A percentile compares a stretch with the other conserved stretches of the same genome.
These are phyloP conservation scores for Tyto alba DNA, from an alignment of 2,113 vertebrate species.

Conservation along the genomic window DNA sequence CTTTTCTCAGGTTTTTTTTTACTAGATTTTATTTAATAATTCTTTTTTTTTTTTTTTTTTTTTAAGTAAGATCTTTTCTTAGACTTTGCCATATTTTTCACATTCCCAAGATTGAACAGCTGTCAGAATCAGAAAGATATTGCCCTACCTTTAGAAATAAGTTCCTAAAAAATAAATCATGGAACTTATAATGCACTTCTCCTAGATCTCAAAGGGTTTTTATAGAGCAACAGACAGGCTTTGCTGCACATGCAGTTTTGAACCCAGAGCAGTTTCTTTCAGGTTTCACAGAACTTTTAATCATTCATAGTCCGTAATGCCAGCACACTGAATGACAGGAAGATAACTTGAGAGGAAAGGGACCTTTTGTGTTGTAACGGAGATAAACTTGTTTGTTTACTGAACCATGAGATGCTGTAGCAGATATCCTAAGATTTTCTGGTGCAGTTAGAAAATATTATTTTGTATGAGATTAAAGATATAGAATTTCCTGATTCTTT, in stretches of 20 bases:
- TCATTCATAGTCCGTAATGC: not conserved
- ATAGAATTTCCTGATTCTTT: not conserved
- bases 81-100: not conserved
- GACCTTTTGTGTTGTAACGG: not conserved
- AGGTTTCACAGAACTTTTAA: not conserved
- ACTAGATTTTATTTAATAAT: not conserved
- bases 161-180: not conserved
- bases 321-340: not conserved
- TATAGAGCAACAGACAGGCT: not conserved
- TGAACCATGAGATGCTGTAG: not conserved
- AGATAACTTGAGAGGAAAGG: not conserved
- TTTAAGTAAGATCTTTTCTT: not conserved
- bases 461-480: not conserved
- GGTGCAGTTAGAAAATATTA: not conserved
- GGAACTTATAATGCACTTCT: not conserved
- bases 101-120: not conserved
- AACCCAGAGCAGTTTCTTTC: not conserved
- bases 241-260: not conserved
- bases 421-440: not conserved
- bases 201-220: not conserved
- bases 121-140: not conserved
- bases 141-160: not conserved
- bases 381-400: constrained; percentile 7
- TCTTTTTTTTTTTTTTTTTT: not conserved
- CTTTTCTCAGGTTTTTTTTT: not conserved